Evolutionary conservation across 2,888 invertebrate species (phyloP).

Genomic region (Hedya salicella): DNA sequence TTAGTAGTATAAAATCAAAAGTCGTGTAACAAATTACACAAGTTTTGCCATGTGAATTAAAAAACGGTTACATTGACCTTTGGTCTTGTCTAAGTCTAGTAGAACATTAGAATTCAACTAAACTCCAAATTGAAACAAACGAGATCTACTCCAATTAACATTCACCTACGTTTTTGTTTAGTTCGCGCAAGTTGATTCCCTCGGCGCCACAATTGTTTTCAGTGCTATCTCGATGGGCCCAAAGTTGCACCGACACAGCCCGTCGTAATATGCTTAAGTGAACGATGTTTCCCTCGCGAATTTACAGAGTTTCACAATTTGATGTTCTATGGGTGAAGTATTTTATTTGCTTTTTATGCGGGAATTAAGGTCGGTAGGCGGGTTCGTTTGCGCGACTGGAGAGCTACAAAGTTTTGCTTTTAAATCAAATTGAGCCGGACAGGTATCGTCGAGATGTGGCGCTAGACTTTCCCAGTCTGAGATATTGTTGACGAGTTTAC

Average conservation of each 20-base stretch:
- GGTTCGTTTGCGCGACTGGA: slow-evolving; percentile 15
- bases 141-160: slow-evolving; percentile 65
- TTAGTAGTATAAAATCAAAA: too few species aligned
- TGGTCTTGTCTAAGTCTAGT: background rate
- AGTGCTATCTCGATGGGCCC: slow-evolving; percentile 66
- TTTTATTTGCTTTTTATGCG: slow-evolving; percentile 54
- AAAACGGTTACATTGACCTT: background rate
- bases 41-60: too few species aligned
- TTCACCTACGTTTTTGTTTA: slow-evolving; percentile 53
- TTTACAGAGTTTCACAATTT: slow-evolving; percentile 71
- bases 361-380: slow-evolving; percentile 36
- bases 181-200: slow-evolving; percentile 72
- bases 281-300: slow-evolving; percentile 80
- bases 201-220: slow-evolving; percentile 76
- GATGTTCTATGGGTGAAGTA: slow-evolving; percentile 61
- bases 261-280: slow-evolving; percentile 80
- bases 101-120: background rate
- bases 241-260: slow-evolving; percentile 69
- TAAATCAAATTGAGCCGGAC: slow-evolving; percentile 39
- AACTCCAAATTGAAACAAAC: slow-evolving; percentile 47
- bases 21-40: too few species aligned
- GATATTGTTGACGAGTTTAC: background rate
- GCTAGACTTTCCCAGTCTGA: background rate
- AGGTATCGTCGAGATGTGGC: slow-evolving; percentile 7
- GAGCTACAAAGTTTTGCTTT: slow-evolving; percentile 43